These are phyloP conservation scores for Lasioglossum albipes DNA, from an alignment of 1,140 invertebrate genomes.

Conservation along the genomic window DNA sequence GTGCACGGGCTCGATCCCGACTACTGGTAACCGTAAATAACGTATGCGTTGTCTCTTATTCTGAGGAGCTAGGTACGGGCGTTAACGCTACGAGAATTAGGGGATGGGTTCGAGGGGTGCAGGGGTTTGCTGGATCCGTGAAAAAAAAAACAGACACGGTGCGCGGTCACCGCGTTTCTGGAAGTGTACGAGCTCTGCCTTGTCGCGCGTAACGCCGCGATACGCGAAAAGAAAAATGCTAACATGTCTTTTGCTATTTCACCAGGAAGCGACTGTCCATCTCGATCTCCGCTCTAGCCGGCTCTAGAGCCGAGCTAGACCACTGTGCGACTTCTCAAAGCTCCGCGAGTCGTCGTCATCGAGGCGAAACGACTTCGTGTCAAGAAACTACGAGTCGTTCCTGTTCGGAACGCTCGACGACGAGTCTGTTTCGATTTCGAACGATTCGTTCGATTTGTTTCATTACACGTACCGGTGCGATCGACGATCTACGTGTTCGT, in stretches of 20 bases:
- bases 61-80: constrained; percentile 15
- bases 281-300: too few species aligned
- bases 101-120: not conserved
- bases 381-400: too few species aligned
- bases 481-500: too few species aligned
- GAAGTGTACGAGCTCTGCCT: constrained; percentile 42
- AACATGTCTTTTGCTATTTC: constrained; percentile 68
- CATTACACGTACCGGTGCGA: too few species aligned
- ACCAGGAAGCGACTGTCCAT: constrained; percentile 24
- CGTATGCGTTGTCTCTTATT: constrained; percentile 11
- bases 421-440: not conserved
- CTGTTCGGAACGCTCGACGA: too few species aligned
- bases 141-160: constrained; percentile 13
- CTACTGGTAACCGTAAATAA: constrained; percentile 51
- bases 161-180: constrained; percentile 19
- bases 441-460: too few species aligned
- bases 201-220: constrained; percentile 5
- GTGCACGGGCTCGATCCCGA: constrained; percentile 15
- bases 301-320: too few species aligned
- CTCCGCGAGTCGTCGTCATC: too few species aligned
- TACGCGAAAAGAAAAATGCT: constrained; percentile 62
- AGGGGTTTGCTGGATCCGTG: not conserved
- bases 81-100: constrained; percentile 35
- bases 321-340: too few species aligned
- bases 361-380: too few species aligned